These are phyloP conservation scores for Paratilapia polleni DNA, from an alignment of 2,113 vertebrate genomes.

Conservation along the genomic window DNA sequence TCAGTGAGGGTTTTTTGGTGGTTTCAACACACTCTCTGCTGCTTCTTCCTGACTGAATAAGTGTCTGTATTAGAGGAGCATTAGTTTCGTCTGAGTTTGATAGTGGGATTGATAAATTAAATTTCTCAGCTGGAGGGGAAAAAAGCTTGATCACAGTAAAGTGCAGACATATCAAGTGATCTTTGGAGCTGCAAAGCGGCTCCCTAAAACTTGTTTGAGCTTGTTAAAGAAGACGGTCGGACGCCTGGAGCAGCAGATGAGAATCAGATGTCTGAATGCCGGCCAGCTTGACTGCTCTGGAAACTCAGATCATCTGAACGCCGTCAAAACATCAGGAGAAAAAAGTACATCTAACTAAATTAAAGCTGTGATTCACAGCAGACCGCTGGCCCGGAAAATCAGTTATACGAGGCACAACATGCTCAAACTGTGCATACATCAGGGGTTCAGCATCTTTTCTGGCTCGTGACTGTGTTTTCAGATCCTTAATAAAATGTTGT, in stretches of 20 bases:
- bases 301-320: conserved; percentile 2
- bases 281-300: neutral
- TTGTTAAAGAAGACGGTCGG: neutral
- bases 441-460: neutral
- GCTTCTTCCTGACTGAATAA: neutral
- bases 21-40: neutral
- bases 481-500: neutral
- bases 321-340: neutral
- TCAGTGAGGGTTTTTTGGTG: neutral
- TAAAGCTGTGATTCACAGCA: neutral
- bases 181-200: neutral
- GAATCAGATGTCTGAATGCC: neutral
- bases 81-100: neutral
- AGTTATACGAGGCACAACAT: neutral
- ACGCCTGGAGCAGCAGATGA: neutral
- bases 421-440: accelerated
- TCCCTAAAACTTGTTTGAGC: neutral
- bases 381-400: neutral
- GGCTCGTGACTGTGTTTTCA: neutral
- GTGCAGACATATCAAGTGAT: neutral
- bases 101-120: neutral
- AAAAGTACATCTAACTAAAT: neutral
- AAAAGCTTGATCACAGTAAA: neutral
- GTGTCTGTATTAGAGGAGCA: neutral
- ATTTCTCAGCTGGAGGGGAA: neutral